phyloP scores from a whole-genome alignment of 1,140 invertebrate species.

The Steinernema feltiae region DNA sequence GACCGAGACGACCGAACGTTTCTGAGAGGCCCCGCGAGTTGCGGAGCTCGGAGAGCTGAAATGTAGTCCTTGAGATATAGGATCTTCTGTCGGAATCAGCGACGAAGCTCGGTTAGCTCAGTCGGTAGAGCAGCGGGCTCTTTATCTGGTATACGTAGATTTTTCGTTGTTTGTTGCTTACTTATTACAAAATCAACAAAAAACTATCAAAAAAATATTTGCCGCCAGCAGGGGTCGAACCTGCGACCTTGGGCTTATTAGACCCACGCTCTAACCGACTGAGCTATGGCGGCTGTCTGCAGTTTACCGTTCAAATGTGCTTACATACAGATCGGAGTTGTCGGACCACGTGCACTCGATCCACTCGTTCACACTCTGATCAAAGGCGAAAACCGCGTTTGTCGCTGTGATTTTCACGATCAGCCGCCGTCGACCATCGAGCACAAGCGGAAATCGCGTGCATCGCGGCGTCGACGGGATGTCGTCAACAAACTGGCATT shows the following conservation, averaged over 20 bases:
- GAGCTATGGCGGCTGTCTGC: no score
- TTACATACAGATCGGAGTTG: not conserved
- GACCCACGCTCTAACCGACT: conserved; percentile 40
- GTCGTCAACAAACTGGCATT: not conserved
- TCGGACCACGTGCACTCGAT: not conserved
- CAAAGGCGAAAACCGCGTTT: not conserved
- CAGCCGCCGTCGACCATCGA: not conserved
- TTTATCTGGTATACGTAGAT: no score
- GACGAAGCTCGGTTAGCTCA: not conserved
- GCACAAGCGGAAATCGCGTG: not conserved
- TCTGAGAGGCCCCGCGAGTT: conserved; percentile 12
- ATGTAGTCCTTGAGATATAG: not conserved
- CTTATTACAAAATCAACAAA: not conserved
- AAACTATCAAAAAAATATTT: conserved; percentile 20
- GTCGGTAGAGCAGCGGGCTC: no score
- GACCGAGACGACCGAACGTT: conserved; percentile 14
- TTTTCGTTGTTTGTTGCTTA: no score
- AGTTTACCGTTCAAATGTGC: not conserved
- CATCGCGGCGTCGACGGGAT: not conserved
- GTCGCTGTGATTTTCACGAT: conserved; percentile 1
- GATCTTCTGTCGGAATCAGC: not conserved
- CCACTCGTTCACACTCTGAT: not conserved
- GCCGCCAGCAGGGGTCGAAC: conserved; percentile 36
- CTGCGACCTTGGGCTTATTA: conserved; percentile 38
- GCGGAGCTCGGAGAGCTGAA: not conserved